phyloP scores from a whole-genome alignment of 2,113 vertebrate genomes.

The Agelaius phoeniceus region DNA sequence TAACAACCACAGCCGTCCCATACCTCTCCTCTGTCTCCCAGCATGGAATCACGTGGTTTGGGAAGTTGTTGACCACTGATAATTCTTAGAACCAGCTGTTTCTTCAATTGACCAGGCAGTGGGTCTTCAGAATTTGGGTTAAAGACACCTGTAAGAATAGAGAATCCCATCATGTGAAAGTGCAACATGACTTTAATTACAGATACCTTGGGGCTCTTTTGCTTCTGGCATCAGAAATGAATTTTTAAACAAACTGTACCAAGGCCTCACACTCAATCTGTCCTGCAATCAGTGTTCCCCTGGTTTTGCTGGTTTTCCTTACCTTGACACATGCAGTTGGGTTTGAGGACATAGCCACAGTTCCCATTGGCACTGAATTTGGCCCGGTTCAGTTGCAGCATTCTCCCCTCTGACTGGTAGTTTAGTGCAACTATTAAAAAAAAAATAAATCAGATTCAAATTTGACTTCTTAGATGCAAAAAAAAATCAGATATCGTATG shows the following conservation, averaged over 20 bases:
- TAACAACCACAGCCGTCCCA: neutral
- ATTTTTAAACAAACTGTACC: neutral
- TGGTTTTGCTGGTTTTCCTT: neutral
- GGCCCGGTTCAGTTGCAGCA: conserved; percentile 94
- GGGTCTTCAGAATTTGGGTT: conserved; percentile 92
- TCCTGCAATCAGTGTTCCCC: neutral
- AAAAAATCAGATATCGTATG: neutral
- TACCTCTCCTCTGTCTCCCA: conserved; percentile 98
- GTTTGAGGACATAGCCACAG: conserved; percentile 96
- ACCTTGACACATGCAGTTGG: conserved; percentile 94
- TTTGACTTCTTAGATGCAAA: neutral
- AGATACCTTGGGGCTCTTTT: neutral
- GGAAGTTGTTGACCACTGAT: conserved; percentile 98
- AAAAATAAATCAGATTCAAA: neutral
- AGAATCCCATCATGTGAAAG: neutral
- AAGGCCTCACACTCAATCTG: neutral
- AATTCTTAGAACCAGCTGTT: conserved; percentile 90
- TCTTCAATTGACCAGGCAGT: conserved; percentile 86
- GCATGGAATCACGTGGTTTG: conserved; percentile 94
- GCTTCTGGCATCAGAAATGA: neutral
- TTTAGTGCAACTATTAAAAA: conserved; percentile 88
- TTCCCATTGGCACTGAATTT: conserved; percentile 94
- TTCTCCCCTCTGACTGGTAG: conserved; percentile 95
- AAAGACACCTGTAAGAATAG: conserved; percentile 80
- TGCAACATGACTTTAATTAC: neutral